These are phyloP conservation scores for Zaprionus gabonicus DNA, from an alignment of 1,140 invertebrate genomes.

Conservation along the genomic window DNA sequence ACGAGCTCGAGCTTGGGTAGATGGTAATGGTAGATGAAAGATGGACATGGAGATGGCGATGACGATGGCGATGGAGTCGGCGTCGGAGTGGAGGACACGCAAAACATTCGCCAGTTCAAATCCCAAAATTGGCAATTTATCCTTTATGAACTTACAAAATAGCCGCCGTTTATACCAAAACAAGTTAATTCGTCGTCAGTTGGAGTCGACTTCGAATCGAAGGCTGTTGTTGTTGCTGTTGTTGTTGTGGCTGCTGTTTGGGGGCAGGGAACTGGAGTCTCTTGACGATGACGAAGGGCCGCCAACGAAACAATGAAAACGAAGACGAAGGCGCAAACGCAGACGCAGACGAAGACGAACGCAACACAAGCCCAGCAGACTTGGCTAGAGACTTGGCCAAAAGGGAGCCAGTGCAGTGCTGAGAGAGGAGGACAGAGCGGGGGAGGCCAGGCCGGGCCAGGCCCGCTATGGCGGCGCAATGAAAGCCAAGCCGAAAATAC, in stretches of 20 bases:
- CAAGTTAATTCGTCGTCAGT: slow-evolving; percentile 80
- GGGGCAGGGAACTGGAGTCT: slow-evolving; percentile 18
- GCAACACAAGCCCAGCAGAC: slow-evolving; percentile 34
- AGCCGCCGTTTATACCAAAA: slow-evolving; percentile 84
- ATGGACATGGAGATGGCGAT: slow-evolving; percentile 35
- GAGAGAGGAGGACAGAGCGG: background rate
- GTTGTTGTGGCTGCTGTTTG: slow-evolving; percentile 7
- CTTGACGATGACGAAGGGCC: slow-evolving; percentile 80
- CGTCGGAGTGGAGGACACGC: slow-evolving; percentile 45
- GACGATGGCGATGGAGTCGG: background rate
- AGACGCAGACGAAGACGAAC: slow-evolving; percentile 53
- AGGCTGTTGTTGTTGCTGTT: slow-evolving; percentile 27
- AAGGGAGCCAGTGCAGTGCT: background rate
- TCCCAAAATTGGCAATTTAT: slow-evolving; percentile 84
- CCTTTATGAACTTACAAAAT: slow-evolving; percentile 84
- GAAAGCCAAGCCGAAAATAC: slow-evolving; percentile 77
- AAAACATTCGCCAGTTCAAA: slow-evolving; percentile 80
- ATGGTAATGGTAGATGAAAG: slow-evolving; percentile 55
- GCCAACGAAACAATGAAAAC: slow-evolving; percentile 79
- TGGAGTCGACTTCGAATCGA: slow-evolving; percentile 16
- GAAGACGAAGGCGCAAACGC: slow-evolving; percentile 23
- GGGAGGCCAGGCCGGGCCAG: slow-evolving; percentile 22
- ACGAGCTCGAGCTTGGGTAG: slow-evolving; percentile 32
- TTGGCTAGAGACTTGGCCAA: slow-evolving; percentile 25
- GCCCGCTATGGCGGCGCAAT: slow-evolving; percentile 66